Evolutionary conservation across 2,113 vertebrate species (phyloP).

Genomic region (Heloderma charlesbogerti): DNA sequence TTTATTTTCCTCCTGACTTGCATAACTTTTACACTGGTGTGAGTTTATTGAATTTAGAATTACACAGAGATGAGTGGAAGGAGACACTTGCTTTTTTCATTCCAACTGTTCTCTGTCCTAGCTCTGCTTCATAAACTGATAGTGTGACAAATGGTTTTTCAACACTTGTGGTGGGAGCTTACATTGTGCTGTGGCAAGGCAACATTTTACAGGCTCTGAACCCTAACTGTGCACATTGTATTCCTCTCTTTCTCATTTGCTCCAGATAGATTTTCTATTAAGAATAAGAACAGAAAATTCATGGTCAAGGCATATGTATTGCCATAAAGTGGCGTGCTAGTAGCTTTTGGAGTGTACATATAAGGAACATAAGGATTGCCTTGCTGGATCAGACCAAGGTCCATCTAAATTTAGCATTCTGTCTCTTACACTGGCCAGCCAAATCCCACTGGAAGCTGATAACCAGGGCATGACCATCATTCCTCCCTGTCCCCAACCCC

Average conservation of each 20-base stretch:
- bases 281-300: conserved; percentile 12
- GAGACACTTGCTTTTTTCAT: not conserved
- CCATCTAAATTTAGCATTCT: not conserved
- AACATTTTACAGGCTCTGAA: conserved; percentile 26
- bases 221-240: conserved; percentile 8
- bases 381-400: not conserved
- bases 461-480: not conserved
- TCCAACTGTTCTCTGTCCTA: not conserved
- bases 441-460: not conserved
- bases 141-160: not conserved
- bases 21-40: not conserved
- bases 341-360: not conserved
- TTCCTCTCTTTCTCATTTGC: conserved; percentile 36
- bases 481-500: too few relatives aligned
- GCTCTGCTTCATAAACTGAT: not conserved
- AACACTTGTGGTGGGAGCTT: conserved; percentile 21
- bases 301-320: not conserved
- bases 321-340: not conserved
- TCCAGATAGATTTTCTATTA: conserved; percentile 35
- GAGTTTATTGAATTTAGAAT: not conserved
- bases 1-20: rapidly evolving
- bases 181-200: conserved; percentile 9
- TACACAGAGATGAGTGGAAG: not conserved
- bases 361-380: too few relatives aligned
- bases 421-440: not conserved